phyloP scores from a whole-genome alignment of 2,113 vertebrate species.

The Chaetura pelagica region DNA sequence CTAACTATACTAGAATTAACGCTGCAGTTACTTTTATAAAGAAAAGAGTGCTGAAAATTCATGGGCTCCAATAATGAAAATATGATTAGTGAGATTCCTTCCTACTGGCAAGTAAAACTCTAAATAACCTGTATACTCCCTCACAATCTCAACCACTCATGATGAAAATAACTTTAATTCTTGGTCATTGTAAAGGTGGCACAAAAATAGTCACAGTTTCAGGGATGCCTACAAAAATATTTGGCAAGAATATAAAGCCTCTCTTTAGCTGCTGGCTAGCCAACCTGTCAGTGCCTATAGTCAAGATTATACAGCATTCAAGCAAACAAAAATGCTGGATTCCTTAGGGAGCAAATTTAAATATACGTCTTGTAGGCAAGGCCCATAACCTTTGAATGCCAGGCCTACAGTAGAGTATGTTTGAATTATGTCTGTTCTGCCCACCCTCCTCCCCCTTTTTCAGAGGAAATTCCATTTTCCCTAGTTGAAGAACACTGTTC shows the following conservation, averaged over 20 bases:
- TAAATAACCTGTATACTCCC: neutral
- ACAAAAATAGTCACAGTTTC: neutral
- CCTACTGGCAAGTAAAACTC: neutral
- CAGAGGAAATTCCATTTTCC: neutral
- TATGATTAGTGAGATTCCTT: neutral
- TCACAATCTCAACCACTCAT: neutral
- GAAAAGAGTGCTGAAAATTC: neutral
- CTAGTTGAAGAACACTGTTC: neutral
- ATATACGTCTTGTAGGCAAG: neutral
- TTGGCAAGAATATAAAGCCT: neutral
- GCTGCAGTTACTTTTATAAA: neutral
- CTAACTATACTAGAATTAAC: neutral
- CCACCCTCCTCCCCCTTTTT: neutral
- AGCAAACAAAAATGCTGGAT: neutral
- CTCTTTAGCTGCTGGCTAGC: neutral
- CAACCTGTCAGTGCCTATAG: neutral
- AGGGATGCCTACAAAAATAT: neutral
- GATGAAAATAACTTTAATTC: constrained; percentile 38
- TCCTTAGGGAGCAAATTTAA: neutral
- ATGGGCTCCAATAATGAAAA: neutral
- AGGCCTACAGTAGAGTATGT: neutral
- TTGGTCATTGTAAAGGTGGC: neutral
- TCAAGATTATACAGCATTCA: neutral
- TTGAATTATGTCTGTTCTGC: neutral
- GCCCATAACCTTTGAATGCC: neutral